Evolutionary conservation across 2,113 vertebrate species (phyloP).

Genomic region (Eurystomus gularis): DNA sequence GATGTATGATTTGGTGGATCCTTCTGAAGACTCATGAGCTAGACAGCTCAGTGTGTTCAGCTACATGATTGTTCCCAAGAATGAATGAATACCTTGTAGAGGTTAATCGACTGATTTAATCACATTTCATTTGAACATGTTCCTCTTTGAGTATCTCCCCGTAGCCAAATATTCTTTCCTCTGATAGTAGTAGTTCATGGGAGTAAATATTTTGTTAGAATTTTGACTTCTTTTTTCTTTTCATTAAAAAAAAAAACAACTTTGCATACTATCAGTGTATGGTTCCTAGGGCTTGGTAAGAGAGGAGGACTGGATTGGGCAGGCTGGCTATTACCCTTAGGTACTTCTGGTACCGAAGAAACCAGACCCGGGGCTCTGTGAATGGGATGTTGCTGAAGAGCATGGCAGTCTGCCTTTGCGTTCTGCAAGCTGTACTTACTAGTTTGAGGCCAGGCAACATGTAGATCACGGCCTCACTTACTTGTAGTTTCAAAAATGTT

Average conservation of each 20-base stretch:
- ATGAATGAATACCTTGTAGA: not conserved
- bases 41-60: not conserved
- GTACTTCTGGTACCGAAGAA: not conserved
- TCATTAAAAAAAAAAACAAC: not conserved
- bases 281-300: not conserved
- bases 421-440: not conserved
- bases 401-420: not conserved
- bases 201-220: not conserved
- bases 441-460: fast-evolving
- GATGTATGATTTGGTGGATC: not conserved
- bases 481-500: not conserved
- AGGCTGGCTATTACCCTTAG: not conserved
- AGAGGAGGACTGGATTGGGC: not conserved
- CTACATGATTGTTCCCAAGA: not conserved
- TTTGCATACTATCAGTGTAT: not conserved
- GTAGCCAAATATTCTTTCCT: not conserved
- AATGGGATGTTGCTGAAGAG: not conserved
- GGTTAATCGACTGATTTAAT: not conserved
- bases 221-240: not conserved
- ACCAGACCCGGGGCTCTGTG: not conserved
- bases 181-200: not conserved
- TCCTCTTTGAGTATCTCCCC: not conserved
- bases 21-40: not conserved
- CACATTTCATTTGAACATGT: not conserved
- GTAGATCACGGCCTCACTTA: not conserved